phyloP scores from a whole-genome alignment of 2,888 invertebrate species.

The Agriopis marginaria region DNA sequence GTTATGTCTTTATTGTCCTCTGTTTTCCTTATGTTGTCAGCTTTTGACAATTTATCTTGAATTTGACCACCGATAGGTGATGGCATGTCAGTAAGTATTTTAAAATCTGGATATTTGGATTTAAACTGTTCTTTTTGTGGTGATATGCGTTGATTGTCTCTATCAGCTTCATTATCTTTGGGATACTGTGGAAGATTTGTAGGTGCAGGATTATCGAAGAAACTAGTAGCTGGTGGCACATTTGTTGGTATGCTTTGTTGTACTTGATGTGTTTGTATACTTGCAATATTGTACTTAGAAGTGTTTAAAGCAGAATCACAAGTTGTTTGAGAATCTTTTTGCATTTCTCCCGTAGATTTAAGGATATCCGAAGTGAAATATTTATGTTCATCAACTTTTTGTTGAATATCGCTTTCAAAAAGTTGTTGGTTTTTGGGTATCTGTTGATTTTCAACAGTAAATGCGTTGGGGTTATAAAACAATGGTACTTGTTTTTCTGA shows the following conservation, averaged over 20 bases:
- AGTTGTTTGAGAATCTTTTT: background rate
- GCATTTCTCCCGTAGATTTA: background rate
- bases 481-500: slow-evolving; percentile 3
- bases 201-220: slow-evolving; percentile 35
- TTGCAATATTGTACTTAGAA: slow-evolving; percentile 23
- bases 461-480: slow-evolving; percentile 24
- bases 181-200: background rate
- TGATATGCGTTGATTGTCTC: background rate
- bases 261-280: slow-evolving; percentile 16
- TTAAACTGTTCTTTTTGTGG: slow-evolving; percentile 8
- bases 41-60: background rate
- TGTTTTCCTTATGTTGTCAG: no score
- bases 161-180: background rate
- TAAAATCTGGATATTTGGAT: slow-evolving; percentile 7
- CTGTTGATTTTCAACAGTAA: slow-evolving; percentile 4
- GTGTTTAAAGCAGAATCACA: slow-evolving; percentile 27
- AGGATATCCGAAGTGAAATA: background rate
- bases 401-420: slow-evolving; percentile 3
- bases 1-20: slow-evolving; percentile 18
- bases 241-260: slow-evolving; percentile 21
- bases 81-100: slow-evolving; percentile 7
- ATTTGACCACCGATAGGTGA: background rate
- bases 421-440: background rate
- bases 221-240: slow-evolving; percentile 36
- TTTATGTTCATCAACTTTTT: background rate